These are phyloP conservation scores for Danio choprae DNA, from an alignment of 2,797 vertebrate species.

Conservation along the genomic window DNA sequence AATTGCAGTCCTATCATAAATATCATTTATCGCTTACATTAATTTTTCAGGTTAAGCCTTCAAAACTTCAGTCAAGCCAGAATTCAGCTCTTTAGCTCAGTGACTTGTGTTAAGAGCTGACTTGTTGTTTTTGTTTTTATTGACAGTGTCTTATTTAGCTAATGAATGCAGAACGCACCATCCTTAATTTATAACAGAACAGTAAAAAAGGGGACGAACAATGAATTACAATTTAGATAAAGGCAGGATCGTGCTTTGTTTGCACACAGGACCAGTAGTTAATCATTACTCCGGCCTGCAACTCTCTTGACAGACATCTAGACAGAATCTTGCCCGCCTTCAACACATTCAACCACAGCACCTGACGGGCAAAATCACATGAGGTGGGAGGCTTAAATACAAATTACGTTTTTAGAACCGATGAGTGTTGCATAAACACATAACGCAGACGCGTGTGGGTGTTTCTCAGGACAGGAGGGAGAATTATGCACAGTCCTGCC, in stretches of 20 bases:
- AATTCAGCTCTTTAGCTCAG: background rate
- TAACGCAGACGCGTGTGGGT: constrained; percentile 6
- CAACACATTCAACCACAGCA: background rate
- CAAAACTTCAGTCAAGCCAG: background rate
- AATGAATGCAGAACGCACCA: background rate
- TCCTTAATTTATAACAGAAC: background rate
- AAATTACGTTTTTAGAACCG: constrained; percentile 4
- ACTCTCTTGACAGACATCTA: background rate
- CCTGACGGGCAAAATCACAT: constrained; percentile 12
- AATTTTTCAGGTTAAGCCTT: background rate
- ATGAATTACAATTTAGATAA: constrained; percentile 27
- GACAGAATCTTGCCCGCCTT: background rate
- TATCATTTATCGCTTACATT: background rate
- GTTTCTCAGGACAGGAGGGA: constrained; percentile 20
- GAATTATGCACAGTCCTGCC: constrained; percentile 48
- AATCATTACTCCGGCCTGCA: constrained; percentile 29
- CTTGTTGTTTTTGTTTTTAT: background rate
- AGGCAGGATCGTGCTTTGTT: constrained; percentile 23
- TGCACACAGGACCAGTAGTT: constrained; percentile 19
- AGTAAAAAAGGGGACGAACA: background rate
- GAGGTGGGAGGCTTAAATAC: constrained; percentile 5
- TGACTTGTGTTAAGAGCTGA: constrained; percentile 10
- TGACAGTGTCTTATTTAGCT: constrained; percentile 6
- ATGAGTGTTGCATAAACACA: constrained; percentile 26
- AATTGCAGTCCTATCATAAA: background rate